phyloP scores from a whole-genome alignment of 2,888 invertebrate species.

The Drosophila atroscutellata region DNA sequence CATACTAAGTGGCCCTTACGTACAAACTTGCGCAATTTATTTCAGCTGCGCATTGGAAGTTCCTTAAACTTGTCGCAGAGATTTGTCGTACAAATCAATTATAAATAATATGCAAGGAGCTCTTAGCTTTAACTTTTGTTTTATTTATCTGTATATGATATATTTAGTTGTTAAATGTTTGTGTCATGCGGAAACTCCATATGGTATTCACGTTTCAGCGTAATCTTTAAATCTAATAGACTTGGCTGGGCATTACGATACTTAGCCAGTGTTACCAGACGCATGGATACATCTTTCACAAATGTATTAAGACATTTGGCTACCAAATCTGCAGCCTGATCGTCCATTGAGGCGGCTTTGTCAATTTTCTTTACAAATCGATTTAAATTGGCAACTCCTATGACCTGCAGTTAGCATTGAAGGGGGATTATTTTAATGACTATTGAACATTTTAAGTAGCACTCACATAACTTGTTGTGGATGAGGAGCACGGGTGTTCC shows the following conservation, averaged over 20 bases:
- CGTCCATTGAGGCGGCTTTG: slow-evolving; percentile 39
- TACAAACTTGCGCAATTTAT: slow-evolving; percentile 1
- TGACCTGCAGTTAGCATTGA: slow-evolving; percentile 14
- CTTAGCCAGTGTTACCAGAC: slow-evolving; percentile 41
- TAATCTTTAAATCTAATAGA: slow-evolving; percentile 54
- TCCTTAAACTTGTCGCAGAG: not conserved
- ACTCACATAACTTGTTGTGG: slow-evolving; percentile 42
- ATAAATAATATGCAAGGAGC: not conserved
- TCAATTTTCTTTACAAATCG: slow-evolving; percentile 54
- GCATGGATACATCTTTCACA: slow-evolving; percentile 43
- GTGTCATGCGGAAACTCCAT: slow-evolving; percentile 47
- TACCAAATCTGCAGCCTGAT: slow-evolving; percentile 59
- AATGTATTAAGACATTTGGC: slow-evolving; percentile 46
- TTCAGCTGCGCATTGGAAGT: not conserved
- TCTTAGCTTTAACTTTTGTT: no score
- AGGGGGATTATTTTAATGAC: not conserved
- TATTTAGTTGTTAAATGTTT: not conserved
- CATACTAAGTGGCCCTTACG: slow-evolving; percentile 42
- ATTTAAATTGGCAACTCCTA: slow-evolving; percentile 32
- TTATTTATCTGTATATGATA: not conserved
- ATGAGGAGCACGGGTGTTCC: slow-evolving; percentile 24
- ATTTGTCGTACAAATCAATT: not conserved
- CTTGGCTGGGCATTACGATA: slow-evolving; percentile 29
- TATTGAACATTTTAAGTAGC: not conserved
- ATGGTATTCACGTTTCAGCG: slow-evolving; percentile 64